phyloP scores from a whole-genome alignment of 2,113 vertebrate genomes.

The Neopipo cinnamomea region DNA sequence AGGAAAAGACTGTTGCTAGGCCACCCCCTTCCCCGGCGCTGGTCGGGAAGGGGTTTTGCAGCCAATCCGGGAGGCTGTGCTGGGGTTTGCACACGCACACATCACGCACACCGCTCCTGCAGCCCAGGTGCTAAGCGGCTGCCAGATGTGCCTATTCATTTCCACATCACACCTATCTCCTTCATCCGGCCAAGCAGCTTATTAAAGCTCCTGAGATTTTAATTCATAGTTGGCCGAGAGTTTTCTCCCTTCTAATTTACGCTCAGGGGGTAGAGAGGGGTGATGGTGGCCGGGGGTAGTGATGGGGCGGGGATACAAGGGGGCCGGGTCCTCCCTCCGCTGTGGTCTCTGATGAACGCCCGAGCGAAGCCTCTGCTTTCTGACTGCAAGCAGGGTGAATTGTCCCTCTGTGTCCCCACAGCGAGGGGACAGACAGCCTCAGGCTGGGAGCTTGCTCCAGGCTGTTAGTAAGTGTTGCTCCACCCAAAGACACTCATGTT shows the following conservation, averaged over 20 bases:
- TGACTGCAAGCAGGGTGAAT: accelerated
- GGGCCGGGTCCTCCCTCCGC: accelerated
- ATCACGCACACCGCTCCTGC: not conserved
- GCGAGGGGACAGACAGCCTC: accelerated
- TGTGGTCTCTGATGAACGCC: accelerated
- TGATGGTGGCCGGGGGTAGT: no score
- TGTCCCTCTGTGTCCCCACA: not conserved
- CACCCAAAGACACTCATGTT: not conserved
- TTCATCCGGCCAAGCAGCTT: not conserved
- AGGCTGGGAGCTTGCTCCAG: not conserved
- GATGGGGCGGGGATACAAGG: accelerated
- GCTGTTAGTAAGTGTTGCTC: not conserved
- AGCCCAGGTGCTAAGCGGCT: slow-evolving; percentile 4
- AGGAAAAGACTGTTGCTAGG: slow-evolving; percentile 70
- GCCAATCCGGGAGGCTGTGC: slow-evolving; percentile 44
- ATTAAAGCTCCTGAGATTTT: slow-evolving; percentile 21
- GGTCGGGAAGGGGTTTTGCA: slow-evolving; percentile 23
- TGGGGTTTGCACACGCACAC: not conserved
- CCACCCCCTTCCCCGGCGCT: slow-evolving; percentile 20
- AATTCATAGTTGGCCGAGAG: not conserved
- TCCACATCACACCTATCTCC: slow-evolving; percentile 24
- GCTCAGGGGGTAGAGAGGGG: accelerated
- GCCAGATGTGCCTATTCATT: slow-evolving; percentile 41
- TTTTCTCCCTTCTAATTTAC: not conserved
- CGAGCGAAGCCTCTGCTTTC: accelerated